Evolutionary conservation across 1,140 invertebrate species (phyloP), one percentile per base, ranked within the genome.

Genomic region (Bilobella aurantiaca): DNA sequence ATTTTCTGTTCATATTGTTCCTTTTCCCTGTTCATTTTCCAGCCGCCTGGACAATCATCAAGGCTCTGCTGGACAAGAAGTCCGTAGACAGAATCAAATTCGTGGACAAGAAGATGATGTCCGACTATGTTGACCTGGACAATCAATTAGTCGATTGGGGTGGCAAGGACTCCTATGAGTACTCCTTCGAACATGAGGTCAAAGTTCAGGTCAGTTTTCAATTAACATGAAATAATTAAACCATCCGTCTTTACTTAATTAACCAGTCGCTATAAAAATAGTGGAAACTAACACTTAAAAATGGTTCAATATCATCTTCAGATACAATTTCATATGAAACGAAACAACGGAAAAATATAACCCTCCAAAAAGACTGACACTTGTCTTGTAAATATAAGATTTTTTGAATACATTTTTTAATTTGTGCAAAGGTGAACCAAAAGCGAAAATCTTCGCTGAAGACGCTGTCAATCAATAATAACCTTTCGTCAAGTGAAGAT

Each of bases 31-130:
- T 3, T 21, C 18, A 29, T 8, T 2, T 56, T 81, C 47, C 74
- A 90, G 91, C 94, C 72, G 89, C 90, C 1, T 96, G 96, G 80
- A 95, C 90, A 79, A 83, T 97, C 53, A 90, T 97, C 46, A 96
- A 95, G 78, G 82, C 84, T 0, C 86, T 91, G 82, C 76, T 97
- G 60, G 93, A 91, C 37, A 84, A 89, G 3, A 90, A 93, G 76
- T 91, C 89, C 34, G 85, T 93, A 29, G 86, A 91, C 74, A 89
- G 89, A 80, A 89, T 97, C 74, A 94, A 92, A 77, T 90, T 93
- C 80, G 82, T 93, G 1, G 86, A 84, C 66, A 92, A 90, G 78
- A 83, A 82, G 56, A 84, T 82, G 27, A 77, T 96, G 46, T 86
- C 85, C 66, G 86, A 89, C 34, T 91, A 82, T 74, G 86, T 98